Base-by-base conservation (phyloP, 2,888 invertebrate genomes). In the Gastrophysa polygoni region DNA sequence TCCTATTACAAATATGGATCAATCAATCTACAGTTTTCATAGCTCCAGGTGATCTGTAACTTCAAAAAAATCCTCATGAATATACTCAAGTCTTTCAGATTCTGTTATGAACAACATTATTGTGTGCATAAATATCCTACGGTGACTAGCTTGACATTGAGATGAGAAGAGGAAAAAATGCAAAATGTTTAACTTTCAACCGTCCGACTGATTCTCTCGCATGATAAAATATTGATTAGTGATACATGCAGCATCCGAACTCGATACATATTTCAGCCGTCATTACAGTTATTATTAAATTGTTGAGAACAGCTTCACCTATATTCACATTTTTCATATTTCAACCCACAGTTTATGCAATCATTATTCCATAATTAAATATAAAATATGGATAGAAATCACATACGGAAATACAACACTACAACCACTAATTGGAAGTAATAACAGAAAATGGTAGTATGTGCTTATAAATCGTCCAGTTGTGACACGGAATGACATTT, bases 381-480 rank as follows among this genome's bases (percentile, higher is more conserved):
- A 56, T 63, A 63, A 63, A 57, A 63, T 63, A 63, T 60, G 57
- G 63, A 63, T 63, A 59, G 49, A 59, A 63, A 63, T 63, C 57
- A 44, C 52, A 63, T 48, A 47, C 63, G 64, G 64, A 65, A 65
- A 61, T 59, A 58, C 56, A 59, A 59, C 20, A 56, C 11, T 44
- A 28, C 14, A 57, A 62, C 61, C 56, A 47, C 65, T 66, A 63
- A 62, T 66, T 66, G 64, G 57, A 57, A 32, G 38, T 66, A 64
- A 62, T 66, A 47, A 56, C 57, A 58, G 50, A 62, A 64, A 65
- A 58, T 49, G 58, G 43, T 38, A 43, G 50, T 50, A 24, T 24
- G 43, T 46, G 54, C 61, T 59, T 59, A 59, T 65, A 65, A 65
- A 65, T 62, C 65, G 56, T 48, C 56, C 18, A 47, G 55, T 62